Percentiles rank a stretch among this genome's conserved stretches.
These are phyloP conservation scores for Morone saxatilis DNA, from an alignment of 2,113 vertebrate species.

Conservation along the genomic window DNA sequence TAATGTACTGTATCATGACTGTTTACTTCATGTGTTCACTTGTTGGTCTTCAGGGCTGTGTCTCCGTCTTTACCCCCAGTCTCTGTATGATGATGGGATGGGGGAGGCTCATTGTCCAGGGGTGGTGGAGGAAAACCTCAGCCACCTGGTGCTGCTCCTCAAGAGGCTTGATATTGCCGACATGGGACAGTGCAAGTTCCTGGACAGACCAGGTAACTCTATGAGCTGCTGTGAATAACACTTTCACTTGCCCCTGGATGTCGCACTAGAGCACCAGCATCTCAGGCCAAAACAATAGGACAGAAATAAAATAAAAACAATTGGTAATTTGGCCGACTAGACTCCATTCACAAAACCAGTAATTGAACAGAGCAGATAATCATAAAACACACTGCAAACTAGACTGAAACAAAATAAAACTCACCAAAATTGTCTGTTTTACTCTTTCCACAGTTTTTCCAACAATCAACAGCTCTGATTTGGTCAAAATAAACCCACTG, in stretches of 20 bases:
- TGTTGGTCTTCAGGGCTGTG: slow-evolving; percentile 85
- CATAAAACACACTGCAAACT: too few species aligned
- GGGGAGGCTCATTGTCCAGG: slow-evolving; percentile 86
- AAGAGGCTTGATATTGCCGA: slow-evolving; percentile 93
- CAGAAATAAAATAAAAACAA: too few species aligned
- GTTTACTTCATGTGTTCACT: not conserved
- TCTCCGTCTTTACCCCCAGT: slow-evolving; percentile 90
- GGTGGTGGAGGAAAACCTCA: slow-evolving; percentile 92
- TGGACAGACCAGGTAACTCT: slow-evolving; percentile 88
- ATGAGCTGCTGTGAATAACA: not conserved
- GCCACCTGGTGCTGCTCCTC: slow-evolving; percentile 89
- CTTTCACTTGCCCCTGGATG: not conserved
- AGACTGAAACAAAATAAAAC: too few species aligned
- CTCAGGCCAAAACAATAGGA: too few species aligned
- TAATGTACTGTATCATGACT: not conserved
- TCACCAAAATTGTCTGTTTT: too few species aligned
- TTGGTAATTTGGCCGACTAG: too few species aligned
- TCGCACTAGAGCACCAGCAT: too few species aligned
- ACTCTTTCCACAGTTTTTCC: too few species aligned
- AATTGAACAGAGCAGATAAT: too few species aligned
- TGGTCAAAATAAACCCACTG: too few species aligned
- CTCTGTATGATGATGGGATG: slow-evolving; percentile 86
- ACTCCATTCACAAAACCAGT: too few species aligned
- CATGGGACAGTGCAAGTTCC: slow-evolving; percentile 90
- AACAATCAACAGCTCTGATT: too few species aligned